These are phyloP conservation scores for Enteromius fasciolatus DNA, from an alignment of 2,797 vertebrate species.

Conservation along the genomic window DNA sequence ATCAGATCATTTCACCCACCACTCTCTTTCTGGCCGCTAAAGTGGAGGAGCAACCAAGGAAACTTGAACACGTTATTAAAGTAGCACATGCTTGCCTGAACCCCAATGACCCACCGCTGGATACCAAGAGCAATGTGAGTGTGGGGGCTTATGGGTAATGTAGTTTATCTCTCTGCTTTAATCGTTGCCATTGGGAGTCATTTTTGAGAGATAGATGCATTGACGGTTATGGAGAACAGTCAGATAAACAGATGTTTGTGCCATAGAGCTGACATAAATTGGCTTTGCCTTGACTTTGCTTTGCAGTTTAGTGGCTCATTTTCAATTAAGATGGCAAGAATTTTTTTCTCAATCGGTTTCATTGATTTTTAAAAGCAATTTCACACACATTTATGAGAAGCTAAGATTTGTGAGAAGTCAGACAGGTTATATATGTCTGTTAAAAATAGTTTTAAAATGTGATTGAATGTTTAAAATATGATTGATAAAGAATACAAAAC, in stretches of 20 bases:
- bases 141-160: constrained; percentile 9
- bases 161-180: background rate
- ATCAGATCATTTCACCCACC: constrained; percentile 94
- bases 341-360: too few species aligned
- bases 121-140: constrained; percentile 95
- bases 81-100: constrained; percentile 96
- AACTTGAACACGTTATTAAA: constrained; percentile 99
- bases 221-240: background rate
- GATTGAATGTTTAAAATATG: too few species aligned
- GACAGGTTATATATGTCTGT: too few species aligned
- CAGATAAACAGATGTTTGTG: background rate
- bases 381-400: too few species aligned
- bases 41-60: constrained; percentile 98
- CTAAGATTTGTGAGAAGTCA: too few species aligned
- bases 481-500: too few species aligned
- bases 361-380: too few species aligned
- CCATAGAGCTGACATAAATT: background rate
- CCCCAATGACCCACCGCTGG: constrained; percentile 90
- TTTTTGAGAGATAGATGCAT: background rate
- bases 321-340: background rate
- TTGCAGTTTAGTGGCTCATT: background rate
- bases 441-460: too few species aligned
- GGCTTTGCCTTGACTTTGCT: background rate
- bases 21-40: constrained; percentile 98
- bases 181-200: background rate